Base-by-base conservation (phyloP, 2,888 invertebrate genomes). In the Plagodis dolabraria region DNA sequence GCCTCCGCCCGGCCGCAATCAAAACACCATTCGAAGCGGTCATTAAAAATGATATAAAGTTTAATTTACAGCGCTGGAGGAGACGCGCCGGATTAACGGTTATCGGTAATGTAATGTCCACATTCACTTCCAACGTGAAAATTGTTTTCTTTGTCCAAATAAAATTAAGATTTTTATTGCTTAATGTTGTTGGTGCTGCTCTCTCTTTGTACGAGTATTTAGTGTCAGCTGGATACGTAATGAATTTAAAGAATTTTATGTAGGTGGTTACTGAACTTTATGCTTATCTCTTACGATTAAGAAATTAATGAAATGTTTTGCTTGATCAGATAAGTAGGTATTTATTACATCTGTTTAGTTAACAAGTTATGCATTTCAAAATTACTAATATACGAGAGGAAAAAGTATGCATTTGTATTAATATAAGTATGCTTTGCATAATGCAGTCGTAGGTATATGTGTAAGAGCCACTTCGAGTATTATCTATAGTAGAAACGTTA, bases 11-110 rank as follows among this genome's bases (percentile, higher is more conserved):
- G 75, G 78, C 86, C 83, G 90, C 89, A 91, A 92, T 92, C 92
- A 92, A 92, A 92, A 91, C 90, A 90, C 89, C 89, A 91, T 92
- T 90, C 86, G 86, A 81, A 73, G 76, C 72, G 83, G 83, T 84
- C 90, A 88, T 92, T 92, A 92, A 92, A 92, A 91, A 88, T 90
- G 88, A 89, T 89, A 92, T 92, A 92, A 92, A 92, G 77, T 91
- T 90, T 86, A 91, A 92, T 92, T 92, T 92, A 92, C 87, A 86
- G 76, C 89, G 69, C 12, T 81, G 83, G 69, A 78, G 62, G 69
- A 69, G 67, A 69, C 69, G 77, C 79, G 82, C 85, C 75, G 83
- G 88, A 87, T 89, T 90, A 89, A 88, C 89, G 85, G 92, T 85
- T 85, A 86, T 86, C 83, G 83, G 82, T 75, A 86, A 86, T 83